Evolutionary conservation across 1,140 invertebrate genomes (phyloP).

Genomic region (Drosophila grimshawi): DNA sequence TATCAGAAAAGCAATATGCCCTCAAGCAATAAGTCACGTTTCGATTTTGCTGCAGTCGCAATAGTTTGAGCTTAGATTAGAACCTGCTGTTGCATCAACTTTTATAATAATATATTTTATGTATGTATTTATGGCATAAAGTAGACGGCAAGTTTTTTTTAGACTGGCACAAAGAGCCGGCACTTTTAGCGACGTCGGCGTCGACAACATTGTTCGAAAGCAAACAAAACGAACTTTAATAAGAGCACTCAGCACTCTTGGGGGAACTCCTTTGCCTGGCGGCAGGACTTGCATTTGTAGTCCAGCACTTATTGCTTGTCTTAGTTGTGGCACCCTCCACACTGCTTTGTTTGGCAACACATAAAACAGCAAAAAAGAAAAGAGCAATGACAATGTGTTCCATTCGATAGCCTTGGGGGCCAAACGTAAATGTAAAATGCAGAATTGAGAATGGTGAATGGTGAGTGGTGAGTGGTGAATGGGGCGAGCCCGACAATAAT

Average conservation of each 20-base stretch:
- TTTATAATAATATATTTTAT: constrained; percentile 1
- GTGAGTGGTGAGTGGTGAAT: too few species aligned
- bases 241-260: constrained; percentile 61
- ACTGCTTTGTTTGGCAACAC: constrained; percentile 64
- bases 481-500: constrained; percentile 53
- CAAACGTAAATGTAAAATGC: constrained; percentile 66
- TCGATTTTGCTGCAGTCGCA: background rate
- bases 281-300: background rate
- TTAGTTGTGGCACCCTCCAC: constrained; percentile 39
- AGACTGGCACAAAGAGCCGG: constrained; percentile 1
- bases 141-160: constrained; percentile 28
- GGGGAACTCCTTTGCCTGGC: constrained; percentile 12
- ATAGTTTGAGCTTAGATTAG: background rate
- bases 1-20: background rate
- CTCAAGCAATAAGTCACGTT: constrained; percentile 7
- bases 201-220: constrained; percentile 64
- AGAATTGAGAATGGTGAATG: background rate
- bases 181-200: constrained; percentile 48
- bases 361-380: constrained; percentile 40
- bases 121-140: constrained; percentile 12
- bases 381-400: constrained; percentile 68
- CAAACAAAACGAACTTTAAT: constrained; percentile 80
- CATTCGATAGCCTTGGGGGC: constrained; percentile 68
- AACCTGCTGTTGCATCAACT: constrained; percentile 18
- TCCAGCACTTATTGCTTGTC: constrained; percentile 28